A percentile compares a stretch with the other conserved stretches of the same genome.
These are phyloP conservation scores for Chroicocephalus ridibundus DNA, from an alignment of 2,113 vertebrate genomes.

Conservation along the genomic window DNA sequence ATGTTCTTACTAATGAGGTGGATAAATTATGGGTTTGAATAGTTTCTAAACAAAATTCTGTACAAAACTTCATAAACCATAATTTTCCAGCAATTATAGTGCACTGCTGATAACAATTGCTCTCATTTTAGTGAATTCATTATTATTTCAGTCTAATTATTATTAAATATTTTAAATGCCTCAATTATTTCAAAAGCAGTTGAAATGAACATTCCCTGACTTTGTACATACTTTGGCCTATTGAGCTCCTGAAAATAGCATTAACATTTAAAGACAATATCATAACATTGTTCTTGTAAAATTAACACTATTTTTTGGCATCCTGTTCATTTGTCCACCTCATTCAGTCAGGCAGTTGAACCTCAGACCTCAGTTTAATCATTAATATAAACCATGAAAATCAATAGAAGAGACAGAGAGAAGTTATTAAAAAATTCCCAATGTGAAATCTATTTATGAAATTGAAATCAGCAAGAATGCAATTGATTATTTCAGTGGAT, in stretches of 20 bases:
- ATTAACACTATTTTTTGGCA: not conserved
- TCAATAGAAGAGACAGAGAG: not conserved
- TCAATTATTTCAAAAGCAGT: not conserved
- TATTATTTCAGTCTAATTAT: conserved; percentile 33
- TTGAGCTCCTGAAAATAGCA: not conserved
- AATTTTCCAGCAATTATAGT: conserved; percentile 42
- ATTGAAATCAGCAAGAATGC: not conserved
- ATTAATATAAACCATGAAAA: not conserved
- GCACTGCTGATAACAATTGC: not conserved
- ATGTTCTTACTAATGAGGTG: not conserved
- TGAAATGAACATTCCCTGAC: not conserved
- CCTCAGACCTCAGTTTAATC: not conserved
- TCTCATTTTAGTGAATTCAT: conserved; percentile 5
- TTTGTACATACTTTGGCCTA: not conserved
- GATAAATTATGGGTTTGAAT: conserved; percentile 9
- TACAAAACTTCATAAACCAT: conserved; percentile 11
- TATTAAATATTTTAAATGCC: conserved; percentile 23
- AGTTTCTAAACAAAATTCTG: not conserved
- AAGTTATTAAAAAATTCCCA: not conserved
- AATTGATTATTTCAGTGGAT: not conserved
- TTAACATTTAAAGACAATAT: not conserved
- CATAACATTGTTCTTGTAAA: not conserved
- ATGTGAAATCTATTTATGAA: not conserved
- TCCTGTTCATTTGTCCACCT: not conserved
- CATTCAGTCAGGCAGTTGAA: not conserved